A percentile compares a stretch with the other conserved stretches of the same genome.
These are phyloP conservation scores for Plectrocnemia conspersa DNA, from an alignment of 1,140 invertebrate species.

Conservation along the genomic window DNA sequence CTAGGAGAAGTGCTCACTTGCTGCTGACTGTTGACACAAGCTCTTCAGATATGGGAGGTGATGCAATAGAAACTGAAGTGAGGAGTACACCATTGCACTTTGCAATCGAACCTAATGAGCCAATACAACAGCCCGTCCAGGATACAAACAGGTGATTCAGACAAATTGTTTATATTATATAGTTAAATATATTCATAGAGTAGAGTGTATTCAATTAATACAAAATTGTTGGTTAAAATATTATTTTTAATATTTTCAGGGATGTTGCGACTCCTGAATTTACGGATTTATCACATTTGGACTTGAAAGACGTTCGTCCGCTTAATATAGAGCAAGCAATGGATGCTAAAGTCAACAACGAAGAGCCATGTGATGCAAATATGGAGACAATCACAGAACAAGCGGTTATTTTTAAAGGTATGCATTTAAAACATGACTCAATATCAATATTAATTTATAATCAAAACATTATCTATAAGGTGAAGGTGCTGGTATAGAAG, in stretches of 20 bases:
- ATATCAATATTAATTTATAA: not conserved
- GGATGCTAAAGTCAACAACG: slow-evolving; percentile 8
- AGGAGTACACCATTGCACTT: too few species aligned
- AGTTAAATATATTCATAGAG: too few species aligned
- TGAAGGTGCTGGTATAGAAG: slow-evolving; percentile 33
- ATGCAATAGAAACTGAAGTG: slow-evolving; percentile 8
- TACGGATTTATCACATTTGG: slow-evolving; percentile 18
- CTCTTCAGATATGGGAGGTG: slow-evolving; percentile 15
- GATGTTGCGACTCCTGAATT: slow-evolving; percentile 20
- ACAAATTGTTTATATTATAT: not conserved
- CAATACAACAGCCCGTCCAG: slow-evolving; percentile 26
- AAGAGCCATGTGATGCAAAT: not conserved
- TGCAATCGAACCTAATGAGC: slow-evolving; percentile 21
- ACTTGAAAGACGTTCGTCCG: slow-evolving; percentile 29
- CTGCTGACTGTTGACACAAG: slow-evolving; percentile 26
- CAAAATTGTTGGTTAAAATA: not conserved
- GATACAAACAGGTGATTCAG: slow-evolving; percentile 23
- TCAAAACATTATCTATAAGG: slow-evolving; percentile 18
- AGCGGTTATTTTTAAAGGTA: slow-evolving; percentile 33
- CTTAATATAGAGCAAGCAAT: slow-evolving; percentile 31
- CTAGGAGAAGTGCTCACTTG: slow-evolving; percentile 4
- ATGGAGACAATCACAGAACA: slow-evolving; percentile 33
- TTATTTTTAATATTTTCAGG: too few species aligned
- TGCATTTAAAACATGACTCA: not conserved
- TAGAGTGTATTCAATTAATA: not conserved